phyloP scores from a whole-genome alignment of 2,797 vertebrate species.

The Peromyscus aztecus region DNA sequence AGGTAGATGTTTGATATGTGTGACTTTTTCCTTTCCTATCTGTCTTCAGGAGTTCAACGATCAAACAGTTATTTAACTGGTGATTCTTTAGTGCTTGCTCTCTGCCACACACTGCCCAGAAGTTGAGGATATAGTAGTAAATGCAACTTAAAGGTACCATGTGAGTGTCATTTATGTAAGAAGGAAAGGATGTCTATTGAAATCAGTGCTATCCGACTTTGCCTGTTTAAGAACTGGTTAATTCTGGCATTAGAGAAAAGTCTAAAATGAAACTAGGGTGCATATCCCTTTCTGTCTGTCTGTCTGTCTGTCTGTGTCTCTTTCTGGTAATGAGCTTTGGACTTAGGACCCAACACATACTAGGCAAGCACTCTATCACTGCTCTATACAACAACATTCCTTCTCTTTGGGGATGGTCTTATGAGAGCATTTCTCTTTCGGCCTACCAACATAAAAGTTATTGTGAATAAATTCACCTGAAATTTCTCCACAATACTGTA shows the following conservation, averaged over 20 bases:
- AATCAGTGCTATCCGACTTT: neutral
- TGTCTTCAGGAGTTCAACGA: neutral
- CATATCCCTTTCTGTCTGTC: neutral
- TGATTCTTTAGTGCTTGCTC: neutral
- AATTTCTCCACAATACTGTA: neutral
- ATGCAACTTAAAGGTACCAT: neutral
- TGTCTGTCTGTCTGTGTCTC: neutral
- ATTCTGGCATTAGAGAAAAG: neutral
- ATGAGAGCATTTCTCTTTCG: neutral
- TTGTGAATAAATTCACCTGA: neutral
- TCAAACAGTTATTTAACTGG: neutral
- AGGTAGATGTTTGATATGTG: conserved; percentile 2
- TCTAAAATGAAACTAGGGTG: neutral
- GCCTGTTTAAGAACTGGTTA: neutral
- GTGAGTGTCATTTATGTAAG: neutral
- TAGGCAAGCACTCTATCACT: neutral
- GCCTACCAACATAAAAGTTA: neutral
- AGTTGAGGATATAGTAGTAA: neutral
- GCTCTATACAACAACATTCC: neutral
- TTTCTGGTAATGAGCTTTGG: neutral
- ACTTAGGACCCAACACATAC: neutral
- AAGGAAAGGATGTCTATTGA: neutral
- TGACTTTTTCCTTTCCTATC: neutral
- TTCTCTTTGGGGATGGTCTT: neutral
- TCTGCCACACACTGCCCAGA: neutral